These are phyloP conservation scores for human (Homo sapiens) DNA, from an alignment of 2,113 vertebrate species.

Conservation along the genomic window DNA sequence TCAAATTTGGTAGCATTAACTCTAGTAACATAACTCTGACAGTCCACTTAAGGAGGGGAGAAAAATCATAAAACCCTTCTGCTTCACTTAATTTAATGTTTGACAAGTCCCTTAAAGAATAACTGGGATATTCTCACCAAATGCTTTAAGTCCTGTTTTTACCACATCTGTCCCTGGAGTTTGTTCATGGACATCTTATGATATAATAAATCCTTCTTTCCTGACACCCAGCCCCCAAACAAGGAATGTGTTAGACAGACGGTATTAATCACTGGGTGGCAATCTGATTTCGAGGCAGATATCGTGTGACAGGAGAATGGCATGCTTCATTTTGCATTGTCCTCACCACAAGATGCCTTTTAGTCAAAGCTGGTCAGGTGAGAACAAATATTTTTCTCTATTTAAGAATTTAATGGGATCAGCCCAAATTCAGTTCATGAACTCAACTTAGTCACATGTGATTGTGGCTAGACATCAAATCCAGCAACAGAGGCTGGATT, in stretches of 20 bases:
- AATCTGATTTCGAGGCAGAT: slow-evolving; percentile 28
- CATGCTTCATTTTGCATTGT: neutral
- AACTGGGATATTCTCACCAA: slow-evolving; percentile 49
- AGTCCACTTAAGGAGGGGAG: slow-evolving; percentile 44
- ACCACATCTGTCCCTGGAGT: slow-evolving; percentile 53
- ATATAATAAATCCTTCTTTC: slow-evolving; percentile 56
- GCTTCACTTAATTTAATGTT: slow-evolving; percentile 53
- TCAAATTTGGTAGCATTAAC: slow-evolving; percentile 48
- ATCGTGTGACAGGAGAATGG: neutral
- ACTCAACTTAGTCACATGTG: neutral
- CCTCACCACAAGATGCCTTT: neutral
- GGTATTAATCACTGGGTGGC: neutral
- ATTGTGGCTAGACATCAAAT: neutral
- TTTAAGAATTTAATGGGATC: neutral
- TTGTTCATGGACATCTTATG: slow-evolving; percentile 35
- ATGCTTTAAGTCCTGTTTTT: slow-evolving; percentile 37
- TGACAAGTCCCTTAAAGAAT: slow-evolving; percentile 60
- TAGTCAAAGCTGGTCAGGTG: neutral
- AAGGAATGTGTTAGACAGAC: slow-evolving; percentile 22
- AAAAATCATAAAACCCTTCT: slow-evolving; percentile 53
- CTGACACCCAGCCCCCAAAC: slow-evolving; percentile 20
- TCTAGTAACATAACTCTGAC: slow-evolving; percentile 47
- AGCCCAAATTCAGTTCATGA: slow-evolving; percentile 1
- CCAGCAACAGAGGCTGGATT: neutral
- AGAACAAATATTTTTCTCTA: neutral